phyloP scores from a whole-genome alignment of 2,113 vertebrate genomes.

The Anguilla rostrata region DNA sequence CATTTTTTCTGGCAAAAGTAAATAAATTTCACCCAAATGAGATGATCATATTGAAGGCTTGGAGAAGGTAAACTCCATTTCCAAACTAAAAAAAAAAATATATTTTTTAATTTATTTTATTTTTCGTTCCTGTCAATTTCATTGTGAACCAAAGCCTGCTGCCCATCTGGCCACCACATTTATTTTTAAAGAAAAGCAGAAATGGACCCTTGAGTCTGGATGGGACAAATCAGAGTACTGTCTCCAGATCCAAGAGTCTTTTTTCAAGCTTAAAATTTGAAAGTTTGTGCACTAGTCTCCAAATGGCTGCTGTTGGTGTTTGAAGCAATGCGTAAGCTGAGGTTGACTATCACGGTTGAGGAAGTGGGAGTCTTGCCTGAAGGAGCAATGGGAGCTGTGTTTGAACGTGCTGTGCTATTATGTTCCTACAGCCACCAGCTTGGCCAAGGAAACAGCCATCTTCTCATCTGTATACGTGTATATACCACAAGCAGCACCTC shows the following conservation, averaged over 20 bases:
- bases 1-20: neutral
- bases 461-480: neutral
- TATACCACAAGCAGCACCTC: neutral
- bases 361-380: neutral
- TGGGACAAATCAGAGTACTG: neutral
- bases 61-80: neutral
- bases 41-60: neutral
- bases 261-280: neutral
- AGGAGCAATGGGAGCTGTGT: neutral
- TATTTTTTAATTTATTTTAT: neutral
- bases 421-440: neutral
- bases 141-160: neutral
- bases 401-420: neutral
- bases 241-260: neutral
- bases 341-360: neutral
- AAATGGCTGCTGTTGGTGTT: neutral
- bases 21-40: neutral
- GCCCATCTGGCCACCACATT: constrained; percentile 2
- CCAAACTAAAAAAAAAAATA: neutral
- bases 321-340: neutral
- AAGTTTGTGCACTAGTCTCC: neutral
- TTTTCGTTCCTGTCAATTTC: neutral
- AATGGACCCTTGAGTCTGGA: neutral
- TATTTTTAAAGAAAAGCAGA: neutral
- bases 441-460: neutral